These are phyloP conservation scores for Sclerurus mexicanus DNA, from an alignment of 2,113 vertebrate genomes.

Conservation along the genomic window DNA sequence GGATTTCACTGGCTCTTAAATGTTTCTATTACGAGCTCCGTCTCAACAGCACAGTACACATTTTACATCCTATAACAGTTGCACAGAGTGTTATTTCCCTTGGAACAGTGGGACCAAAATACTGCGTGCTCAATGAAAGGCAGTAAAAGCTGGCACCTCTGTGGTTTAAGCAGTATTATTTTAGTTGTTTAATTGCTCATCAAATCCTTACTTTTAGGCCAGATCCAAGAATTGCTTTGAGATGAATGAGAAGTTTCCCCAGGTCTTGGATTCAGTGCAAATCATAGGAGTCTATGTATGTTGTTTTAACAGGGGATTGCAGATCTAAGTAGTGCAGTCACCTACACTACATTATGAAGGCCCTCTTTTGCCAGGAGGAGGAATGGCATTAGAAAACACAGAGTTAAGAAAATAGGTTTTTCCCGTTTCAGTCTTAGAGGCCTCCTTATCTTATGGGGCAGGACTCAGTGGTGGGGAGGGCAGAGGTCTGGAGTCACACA, in stretches of 20 bases:
- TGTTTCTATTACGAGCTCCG: neutral
- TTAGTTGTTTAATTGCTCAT: slow-evolving; percentile 20
- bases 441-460: neutral
- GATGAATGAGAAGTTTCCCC: neutral
- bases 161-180: slow-evolving; percentile 28
- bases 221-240: neutral
- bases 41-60: neutral
- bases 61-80: neutral
- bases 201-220: neutral
- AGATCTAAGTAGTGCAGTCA: neutral
- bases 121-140: neutral
- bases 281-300: neutral
- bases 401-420: neutral
- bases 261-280: neutral
- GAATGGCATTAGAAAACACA: neutral
- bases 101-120: slow-evolving; percentile 9
- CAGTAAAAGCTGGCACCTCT: slow-evolving; percentile 37
- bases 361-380: neutral
- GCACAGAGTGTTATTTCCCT: neutral
- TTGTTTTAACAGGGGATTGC: neutral
- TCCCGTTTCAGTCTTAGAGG: neutral
- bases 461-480: neutral
- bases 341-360: neutral
- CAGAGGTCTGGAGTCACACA: neutral
- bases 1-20: neutral